Base-by-base conservation (phyloP, 1,140 invertebrate genomes). In the Dryas iulia region DNA sequence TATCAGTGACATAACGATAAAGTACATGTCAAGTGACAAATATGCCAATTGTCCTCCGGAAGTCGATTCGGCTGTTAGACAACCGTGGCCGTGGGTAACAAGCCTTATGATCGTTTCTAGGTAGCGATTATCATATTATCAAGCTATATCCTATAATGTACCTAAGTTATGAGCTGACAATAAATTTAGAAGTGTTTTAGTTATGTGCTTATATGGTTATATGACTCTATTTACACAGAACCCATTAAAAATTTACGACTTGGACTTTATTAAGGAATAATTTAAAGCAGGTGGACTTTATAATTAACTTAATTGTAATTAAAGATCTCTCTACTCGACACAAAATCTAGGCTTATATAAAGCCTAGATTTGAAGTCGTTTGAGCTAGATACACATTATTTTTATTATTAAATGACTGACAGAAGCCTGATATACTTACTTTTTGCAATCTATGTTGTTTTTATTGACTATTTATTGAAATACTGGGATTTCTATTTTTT, bases 11-110 rank as follows among this genome's bases (percentile, higher is more conserved):
- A 39, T 14, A 14, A 14, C 5, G 4, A n/a, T 1, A 39, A 1
- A 18, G n/a, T 12, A 67, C 63, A 59, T 54, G 71, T 61, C 59
- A 53, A 67, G 58, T 86, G 82, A 87, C 76, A 82, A 82, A 86
- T 86, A 78, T 75, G 77, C 80, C 82, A 83, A 84, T 85, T 79
- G 77, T 70, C 24, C 68, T 67, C 72, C 76, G 81, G 81, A 84
- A 67, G 80, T 63, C 67, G 67, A 47, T 39, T 65, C 62, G 39
- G 30, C 57, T 35, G 54, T 47, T 39, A 30, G 58, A 71, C 62
- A 69, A 71, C 60, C 39, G 61, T 53, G 69, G 62, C 62, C 59
- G 59, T 52, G 39, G 33, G 33, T 47, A 30, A 67, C 58, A 24
- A 35, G 30, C 62, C 35, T 66, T 69, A 63, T 69, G 73, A 21